These are phyloP conservation scores for Eilema depressum DNA, from an alignment of 2,888 invertebrate genomes.

Conservation along the genomic window DNA sequence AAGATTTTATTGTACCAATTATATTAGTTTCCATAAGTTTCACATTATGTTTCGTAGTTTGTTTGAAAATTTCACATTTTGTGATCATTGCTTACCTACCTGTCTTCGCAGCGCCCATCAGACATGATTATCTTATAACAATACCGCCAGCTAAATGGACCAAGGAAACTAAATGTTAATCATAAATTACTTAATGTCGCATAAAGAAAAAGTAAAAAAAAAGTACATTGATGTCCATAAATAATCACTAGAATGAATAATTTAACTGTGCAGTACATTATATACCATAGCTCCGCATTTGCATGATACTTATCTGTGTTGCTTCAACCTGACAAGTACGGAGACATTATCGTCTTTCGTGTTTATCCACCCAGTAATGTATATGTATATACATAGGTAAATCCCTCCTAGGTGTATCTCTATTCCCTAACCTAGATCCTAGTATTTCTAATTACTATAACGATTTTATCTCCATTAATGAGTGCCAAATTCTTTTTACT, in stretches of 20 bases:
- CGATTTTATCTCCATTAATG: conserved; percentile 36
- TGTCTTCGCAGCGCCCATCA: neutral
- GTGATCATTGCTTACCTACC: conserved; percentile 5
- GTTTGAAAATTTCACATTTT: conserved; percentile 18
- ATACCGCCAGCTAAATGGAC: conserved; percentile 53
- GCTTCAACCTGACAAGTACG: neutral
- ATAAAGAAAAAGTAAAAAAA: conserved; percentile 39
- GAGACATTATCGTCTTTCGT: conserved; percentile 9
- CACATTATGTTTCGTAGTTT: conserved; percentile 29
- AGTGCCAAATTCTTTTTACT: conserved; percentile 52
- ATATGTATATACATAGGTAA: conserved; percentile 37
- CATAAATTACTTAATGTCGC: conserved; percentile 28
- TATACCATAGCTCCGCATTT: conserved; percentile 20
- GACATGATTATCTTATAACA: conserved; percentile 19
- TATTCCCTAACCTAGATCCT: conserved; percentile 46
- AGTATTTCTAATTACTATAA: conserved; percentile 43
- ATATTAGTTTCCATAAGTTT: conserved; percentile 22
- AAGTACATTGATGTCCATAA: conserved; percentile 30
- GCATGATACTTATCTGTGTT: conserved; percentile 9
- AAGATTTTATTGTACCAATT: conserved; percentile 22
- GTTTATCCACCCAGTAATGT: conserved; percentile 26
- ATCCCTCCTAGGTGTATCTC: conserved; percentile 33
- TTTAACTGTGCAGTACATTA: conserved; percentile 26
- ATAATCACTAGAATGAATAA: conserved; percentile 36
- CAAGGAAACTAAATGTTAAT: conserved; percentile 29